Evolutionary conservation across 1,140 invertebrate species (phyloP), one percentile per base, ranked within the genome.

Genomic region (Brachionus paranguensis): DNA sequence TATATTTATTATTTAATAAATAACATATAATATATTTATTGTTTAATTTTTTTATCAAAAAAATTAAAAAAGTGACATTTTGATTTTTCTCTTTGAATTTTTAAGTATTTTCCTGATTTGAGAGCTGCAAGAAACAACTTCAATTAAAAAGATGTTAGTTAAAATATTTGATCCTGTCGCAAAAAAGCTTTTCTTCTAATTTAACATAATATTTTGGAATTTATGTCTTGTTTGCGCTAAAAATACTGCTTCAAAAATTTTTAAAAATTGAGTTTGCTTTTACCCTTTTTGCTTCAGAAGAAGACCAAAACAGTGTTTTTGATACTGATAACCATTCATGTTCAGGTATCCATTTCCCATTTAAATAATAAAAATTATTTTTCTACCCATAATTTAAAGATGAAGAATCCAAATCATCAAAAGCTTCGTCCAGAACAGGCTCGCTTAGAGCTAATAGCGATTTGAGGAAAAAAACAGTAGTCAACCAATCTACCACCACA

Each of bases 371-470:
- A 50, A 7, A 5, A 50, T 27, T 76, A 12, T 50, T 12, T 20
- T 20, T 29, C 20, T 33, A 50, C 11, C 12, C 10, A 24, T 43
- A 45, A 74, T n/a, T 20, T 29, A 24, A 43, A 50, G 47, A 47
- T 50, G 72, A 76, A 76, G 72, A 76, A 20, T 76, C 72, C 0
- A 76, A 76, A 50, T 76, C 72, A 76, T 76, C 72, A 76, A 76
- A 76, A 33, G 20, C 45, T 27, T 47, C 72, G 27, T 76, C 72
- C 27, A 76, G 72, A 53, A 27, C 43, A 27, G 47, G 33, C 27
- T 76, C 72, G 1, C 11, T 76, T 4, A 76, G 33, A 12, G 24
- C 33, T 11, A 43, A 4, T 12, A 50, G 17, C 20, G 47, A 37
- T 76, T 50, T 29, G 27, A 47, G 4, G 24, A 76, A 76, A 50